These are phyloP conservation scores for Lumbricus terrestris DNA, from an alignment of 2,888 invertebrate species.

Conservation along the genomic window DNA sequence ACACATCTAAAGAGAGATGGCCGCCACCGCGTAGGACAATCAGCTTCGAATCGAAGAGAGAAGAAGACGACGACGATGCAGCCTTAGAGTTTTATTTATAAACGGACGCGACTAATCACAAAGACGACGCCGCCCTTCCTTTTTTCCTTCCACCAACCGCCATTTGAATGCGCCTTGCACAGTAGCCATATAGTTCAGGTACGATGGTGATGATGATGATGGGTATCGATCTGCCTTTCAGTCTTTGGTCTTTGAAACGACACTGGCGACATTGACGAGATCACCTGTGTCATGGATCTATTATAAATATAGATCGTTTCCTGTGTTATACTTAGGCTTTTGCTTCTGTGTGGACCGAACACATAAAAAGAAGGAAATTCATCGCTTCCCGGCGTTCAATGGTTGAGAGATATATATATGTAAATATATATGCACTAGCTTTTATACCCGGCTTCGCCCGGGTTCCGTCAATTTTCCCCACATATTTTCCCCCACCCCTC, in stretches of 20 bases:
- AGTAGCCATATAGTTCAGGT: not conserved
- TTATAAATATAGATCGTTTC: too few relatives aligned
- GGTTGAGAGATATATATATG: too few relatives aligned
- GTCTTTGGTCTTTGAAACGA: not conserved
- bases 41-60: not conserved
- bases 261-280: too few relatives aligned
- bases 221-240: too few relatives aligned
- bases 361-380: not conserved
- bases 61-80: too few relatives aligned
- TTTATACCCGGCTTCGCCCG: too few relatives aligned
- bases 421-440: too few relatives aligned
- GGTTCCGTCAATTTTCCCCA: too few relatives aligned
- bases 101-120: not conserved
- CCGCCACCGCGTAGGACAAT: not conserved
- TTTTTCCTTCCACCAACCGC: not conserved
- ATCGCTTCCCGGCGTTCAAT: not conserved
- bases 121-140: not conserved
- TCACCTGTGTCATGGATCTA: not conserved
- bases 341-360: not conserved
- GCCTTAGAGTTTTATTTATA: not conserved
- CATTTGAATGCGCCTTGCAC: too few relatives aligned
- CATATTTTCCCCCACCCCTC: too few relatives aligned
- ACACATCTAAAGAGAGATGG: too few relatives aligned
- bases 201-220: too few relatives aligned
- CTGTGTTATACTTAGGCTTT: not conserved